Percentiles rank a stretch among this genome's conserved stretches.
phyloP scores from a whole-genome alignment of 2,113 vertebrate genomes.

The Stomatorhinus ivindoensis region DNA sequence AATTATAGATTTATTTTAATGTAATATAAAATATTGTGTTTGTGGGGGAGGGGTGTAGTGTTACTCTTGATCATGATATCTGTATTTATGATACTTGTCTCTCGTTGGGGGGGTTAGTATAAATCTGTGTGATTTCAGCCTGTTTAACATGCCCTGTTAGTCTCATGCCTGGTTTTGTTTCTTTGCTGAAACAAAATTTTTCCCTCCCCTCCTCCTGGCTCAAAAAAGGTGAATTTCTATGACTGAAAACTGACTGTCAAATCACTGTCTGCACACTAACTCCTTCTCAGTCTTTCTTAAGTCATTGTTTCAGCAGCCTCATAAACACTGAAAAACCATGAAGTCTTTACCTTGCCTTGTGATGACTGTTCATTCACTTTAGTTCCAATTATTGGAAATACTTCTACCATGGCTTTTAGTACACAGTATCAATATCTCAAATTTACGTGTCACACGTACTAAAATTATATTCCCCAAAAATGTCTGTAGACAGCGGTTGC shows the following conservation, averaged over 20 bases:
- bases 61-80: not conserved
- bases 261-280: not conserved
- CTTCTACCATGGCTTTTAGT: not conserved
- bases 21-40: not conserved
- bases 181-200: not conserved
- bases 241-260: not conserved
- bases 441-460: not conserved
- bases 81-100: not conserved
- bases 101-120: not conserved
- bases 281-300: not conserved
- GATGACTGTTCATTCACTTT: not conserved
- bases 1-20: not conserved
- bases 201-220: not conserved
- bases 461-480: not conserved
- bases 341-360: not conserved
- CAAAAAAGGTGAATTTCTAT: not conserved
- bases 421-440: not conserved
- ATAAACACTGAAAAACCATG: not conserved
- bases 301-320: not conserved
- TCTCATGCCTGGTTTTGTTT: not conserved
- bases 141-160: not conserved
- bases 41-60: not conserved
- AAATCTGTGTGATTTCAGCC: not conserved
- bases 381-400: not conserved
- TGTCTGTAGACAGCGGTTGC: not conserved